Evolutionary conservation across 2,888 invertebrate genomes (phyloP).

Genomic region (Loripinus fragilis): DNA sequence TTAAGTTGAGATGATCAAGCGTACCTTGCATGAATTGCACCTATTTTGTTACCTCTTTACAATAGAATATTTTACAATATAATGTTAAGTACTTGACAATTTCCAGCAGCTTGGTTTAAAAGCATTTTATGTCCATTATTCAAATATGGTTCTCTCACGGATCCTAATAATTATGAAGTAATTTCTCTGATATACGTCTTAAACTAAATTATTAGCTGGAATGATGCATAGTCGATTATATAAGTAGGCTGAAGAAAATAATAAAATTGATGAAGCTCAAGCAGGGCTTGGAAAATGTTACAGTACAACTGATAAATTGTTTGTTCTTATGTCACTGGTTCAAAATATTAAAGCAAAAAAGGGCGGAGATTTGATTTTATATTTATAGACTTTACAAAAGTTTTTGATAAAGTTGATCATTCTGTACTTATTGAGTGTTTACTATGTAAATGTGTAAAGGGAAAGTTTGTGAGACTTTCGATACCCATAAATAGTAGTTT

Average conservation of each 20-base stretch:
- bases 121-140: conserved; percentile 1
- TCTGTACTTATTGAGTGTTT: neutral
- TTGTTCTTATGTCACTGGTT: neutral
- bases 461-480: neutral
- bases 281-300: neutral
- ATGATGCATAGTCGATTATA: conserved; percentile 8
- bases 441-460: neutral
- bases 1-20: neutral
- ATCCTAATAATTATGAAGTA: conserved; percentile 3
- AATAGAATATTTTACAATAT: neutral
- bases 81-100: neutral
- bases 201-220: neutral
- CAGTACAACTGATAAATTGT: neutral
- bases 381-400: conserved; percentile 8
- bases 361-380: conserved; percentile 3
- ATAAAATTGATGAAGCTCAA: conserved; percentile 4
- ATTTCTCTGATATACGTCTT: neutral
- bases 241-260: conserved; percentile 1
- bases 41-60: neutral
- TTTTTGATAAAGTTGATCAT: neutral
- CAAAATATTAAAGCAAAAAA: conserved; percentile 7
- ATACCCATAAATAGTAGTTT: neutral
- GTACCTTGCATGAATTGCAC: neutral
- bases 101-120: neutral
- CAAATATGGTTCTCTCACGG: neutral